Evolutionary conservation across 2,113 vertebrate genomes (phyloP).

Genomic region (Dermatemys mawii): DNA sequence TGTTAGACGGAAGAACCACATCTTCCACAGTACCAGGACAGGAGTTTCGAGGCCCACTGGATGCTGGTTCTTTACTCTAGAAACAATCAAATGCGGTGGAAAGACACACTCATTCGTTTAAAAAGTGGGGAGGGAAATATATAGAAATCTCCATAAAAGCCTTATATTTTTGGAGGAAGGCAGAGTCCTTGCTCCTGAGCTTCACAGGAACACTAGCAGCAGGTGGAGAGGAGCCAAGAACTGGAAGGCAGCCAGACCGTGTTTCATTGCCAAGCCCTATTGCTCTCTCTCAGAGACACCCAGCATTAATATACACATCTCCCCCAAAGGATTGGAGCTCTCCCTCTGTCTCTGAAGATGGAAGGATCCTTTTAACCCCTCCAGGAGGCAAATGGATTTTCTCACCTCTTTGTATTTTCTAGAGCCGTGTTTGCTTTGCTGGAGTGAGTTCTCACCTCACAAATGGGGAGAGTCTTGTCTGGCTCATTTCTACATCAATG

Average conservation of each 20-base stretch:
- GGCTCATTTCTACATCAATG: no score
- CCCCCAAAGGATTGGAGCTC: background rate
- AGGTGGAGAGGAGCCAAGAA: background rate
- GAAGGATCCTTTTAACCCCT: background rate
- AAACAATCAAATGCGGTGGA: background rate
- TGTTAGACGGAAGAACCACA: background rate
- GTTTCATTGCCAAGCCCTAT: background rate
- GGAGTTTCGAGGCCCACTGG: background rate
- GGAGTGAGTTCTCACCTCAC: no score
- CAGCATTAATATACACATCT: background rate
- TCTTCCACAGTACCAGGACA: no score
- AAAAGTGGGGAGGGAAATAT: background rate
- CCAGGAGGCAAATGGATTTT: background rate
- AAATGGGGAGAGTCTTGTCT: no score
- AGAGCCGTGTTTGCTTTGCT: no score
- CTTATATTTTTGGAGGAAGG: background rate
- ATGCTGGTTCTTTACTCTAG: background rate
- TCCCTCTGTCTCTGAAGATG: background rate
- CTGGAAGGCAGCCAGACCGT: no score
- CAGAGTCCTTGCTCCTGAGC: background rate
- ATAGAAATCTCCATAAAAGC: background rate
- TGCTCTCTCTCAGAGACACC: background rate
- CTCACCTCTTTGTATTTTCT: no score
- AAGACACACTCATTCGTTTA: background rate
- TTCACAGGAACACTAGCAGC: rapidly evolving